These are phyloP conservation scores for Dolomedes plantarius DNA, from an alignment of 2,888 invertebrate genomes.

Conservation along the genomic window DNA sequence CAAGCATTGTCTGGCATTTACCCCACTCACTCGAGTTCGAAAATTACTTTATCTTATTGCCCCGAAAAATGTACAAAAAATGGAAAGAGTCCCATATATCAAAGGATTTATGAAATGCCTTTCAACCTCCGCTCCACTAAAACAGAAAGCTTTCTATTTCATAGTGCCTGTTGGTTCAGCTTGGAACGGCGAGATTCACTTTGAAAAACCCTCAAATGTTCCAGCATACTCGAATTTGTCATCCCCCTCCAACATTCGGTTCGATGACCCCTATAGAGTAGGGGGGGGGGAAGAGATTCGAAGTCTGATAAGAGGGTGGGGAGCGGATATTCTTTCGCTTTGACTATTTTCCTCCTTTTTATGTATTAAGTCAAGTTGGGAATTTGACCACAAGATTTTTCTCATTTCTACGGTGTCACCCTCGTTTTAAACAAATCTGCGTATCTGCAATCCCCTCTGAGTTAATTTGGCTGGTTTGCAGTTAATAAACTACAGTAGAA, in stretches of 20 bases:
- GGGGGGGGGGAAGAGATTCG: slow-evolving; percentile 15
- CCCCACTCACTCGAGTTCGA: too few relatives aligned
- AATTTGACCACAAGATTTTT: slow-evolving; percentile 57
- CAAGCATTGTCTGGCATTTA: too few relatives aligned
- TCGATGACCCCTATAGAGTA: slow-evolving; percentile 19
- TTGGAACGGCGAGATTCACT: slow-evolving; percentile 41
- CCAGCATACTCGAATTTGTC: slow-evolving; percentile 53
- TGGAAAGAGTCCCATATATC: slow-evolving; percentile 14
- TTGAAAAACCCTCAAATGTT: slow-evolving; percentile 48
- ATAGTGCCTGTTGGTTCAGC: slow-evolving; percentile 61
- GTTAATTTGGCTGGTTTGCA: too few relatives aligned
- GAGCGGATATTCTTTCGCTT: slow-evolving; percentile 58
- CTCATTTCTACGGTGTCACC: not conserved
- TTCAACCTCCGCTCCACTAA: slow-evolving; percentile 32
- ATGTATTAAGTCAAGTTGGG: slow-evolving; percentile 46
- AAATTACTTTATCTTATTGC: not conserved
- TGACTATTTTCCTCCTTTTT: slow-evolving; percentile 35
- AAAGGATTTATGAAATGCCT: slow-evolving; percentile 30
- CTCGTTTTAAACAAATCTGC: too few relatives aligned
- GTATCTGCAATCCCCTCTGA: too few relatives aligned
- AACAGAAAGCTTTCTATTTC: slow-evolving; percentile 37
- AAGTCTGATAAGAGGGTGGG: slow-evolving; percentile 37
- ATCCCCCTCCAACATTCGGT: slow-evolving; percentile 23
- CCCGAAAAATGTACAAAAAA: not conserved
- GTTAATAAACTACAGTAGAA: too few relatives aligned